Evolutionary conservation across 2,888 invertebrate genomes (phyloP), one percentile per base, ranked within the genome.

Genomic region (Elmis aenea): DNA sequence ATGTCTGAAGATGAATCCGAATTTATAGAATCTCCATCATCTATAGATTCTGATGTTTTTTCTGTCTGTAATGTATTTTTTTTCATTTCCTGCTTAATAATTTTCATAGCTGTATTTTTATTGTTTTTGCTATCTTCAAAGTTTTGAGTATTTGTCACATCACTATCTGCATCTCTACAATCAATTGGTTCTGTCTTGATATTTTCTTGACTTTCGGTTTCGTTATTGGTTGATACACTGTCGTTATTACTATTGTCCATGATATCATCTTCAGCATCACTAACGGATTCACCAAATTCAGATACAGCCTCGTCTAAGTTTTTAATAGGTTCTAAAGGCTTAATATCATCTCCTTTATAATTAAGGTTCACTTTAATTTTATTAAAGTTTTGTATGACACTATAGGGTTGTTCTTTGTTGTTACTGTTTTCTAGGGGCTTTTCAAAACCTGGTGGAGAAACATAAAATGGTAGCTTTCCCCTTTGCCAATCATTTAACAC

Each of bases 401-500:
- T 26, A 79, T 60, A 47, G 70, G 69, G 46, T 68, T 71, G 8
- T 2, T 24, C 27, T 5, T 5, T 24, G 10, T 24, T 24, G 5
- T 24, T 71, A 11, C 26, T 32, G 24, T 33, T 33, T 6, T 74
- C 66, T 46, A 79, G 66, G 2, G 87, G 84, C 28, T 75, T 68
- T 66, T 85, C 86, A 68, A 79, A 88, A 2, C 85, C 87, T 51
- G 86, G 84, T 9, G 96, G 96, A 26, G 82, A 75, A 3, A 91
- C 83, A 72, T 91, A 99, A 68, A 89, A 97, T 1, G 97, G 96
- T 33, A 99, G 70, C 68, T 93, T 94, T 3, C 99, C 99, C 57
- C 99, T 77, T 69, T 99, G 97, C 88, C 94, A 99, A 67, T 99
- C 99, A 71, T 99, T 99, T 2, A 99, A 75, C 5, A 99, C 81